A percentile compares a stretch with the other conserved stretches of the same genome.
Evolutionary conservation across 2,797 vertebrate genomes (phyloP).

Genomic region (Ctenochaetus hawaiiensis): DNA sequence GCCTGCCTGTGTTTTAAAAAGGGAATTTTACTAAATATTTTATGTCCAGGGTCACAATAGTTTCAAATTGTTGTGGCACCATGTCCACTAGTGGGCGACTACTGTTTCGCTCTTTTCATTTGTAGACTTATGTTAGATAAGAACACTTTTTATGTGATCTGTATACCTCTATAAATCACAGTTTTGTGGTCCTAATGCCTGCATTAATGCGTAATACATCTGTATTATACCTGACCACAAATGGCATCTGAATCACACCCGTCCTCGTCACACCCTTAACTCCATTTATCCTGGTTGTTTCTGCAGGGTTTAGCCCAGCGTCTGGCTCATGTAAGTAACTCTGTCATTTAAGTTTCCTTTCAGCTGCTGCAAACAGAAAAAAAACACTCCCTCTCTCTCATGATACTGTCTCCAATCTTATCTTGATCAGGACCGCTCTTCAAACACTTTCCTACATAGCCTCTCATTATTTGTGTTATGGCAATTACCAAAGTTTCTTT

Average conservation of each 20-base stretch:
- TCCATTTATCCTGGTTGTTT: conserved; percentile 49
- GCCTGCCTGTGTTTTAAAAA: not conserved
- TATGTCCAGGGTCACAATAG: not conserved
- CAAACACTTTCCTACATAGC: conserved; percentile 82
- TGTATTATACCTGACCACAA: conserved; percentile 18
- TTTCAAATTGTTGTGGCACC: not conserved
- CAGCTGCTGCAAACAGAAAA: conserved; percentile 74
- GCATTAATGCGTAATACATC: conserved; percentile 10
- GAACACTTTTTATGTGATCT: conserved; percentile 4
- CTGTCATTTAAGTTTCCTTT: conserved; percentile 71
- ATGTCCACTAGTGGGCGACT: conserved; percentile 67
- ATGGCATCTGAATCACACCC: conserved; percentile 26
- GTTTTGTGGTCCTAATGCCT: conserved; percentile 4
- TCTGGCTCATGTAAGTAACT: conserved; percentile 61
- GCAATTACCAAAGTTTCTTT: conserved; percentile 80
- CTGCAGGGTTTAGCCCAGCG: conserved; percentile 55
- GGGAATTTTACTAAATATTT: not conserved
- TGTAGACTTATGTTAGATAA: conserved; percentile 11
- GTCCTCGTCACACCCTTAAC: conserved; percentile 55
- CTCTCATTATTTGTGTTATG: conserved; percentile 82
- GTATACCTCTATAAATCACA: conserved; percentile 14
- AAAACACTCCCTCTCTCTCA: conserved; percentile 67
- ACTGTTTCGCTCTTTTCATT: conserved; percentile 10
- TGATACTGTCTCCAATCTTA: conserved; percentile 83
- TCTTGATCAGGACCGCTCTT: conserved; percentile 83